These are phyloP conservation scores for Hypotaenidia okinawae DNA, from an alignment of 2,797 vertebrate genomes.

Conservation along the genomic window DNA sequence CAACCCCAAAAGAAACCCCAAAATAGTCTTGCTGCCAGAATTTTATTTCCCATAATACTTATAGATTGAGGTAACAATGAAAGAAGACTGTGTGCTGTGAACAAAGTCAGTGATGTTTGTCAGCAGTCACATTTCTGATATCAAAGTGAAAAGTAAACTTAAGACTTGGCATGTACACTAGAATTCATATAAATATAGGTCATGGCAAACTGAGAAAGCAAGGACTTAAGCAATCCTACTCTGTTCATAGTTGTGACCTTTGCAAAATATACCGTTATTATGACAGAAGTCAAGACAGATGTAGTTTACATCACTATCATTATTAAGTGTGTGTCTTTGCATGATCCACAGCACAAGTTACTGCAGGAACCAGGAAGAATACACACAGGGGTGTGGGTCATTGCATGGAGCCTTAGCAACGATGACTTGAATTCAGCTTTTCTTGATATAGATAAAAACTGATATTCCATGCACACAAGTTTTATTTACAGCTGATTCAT, in stretches of 20 bases:
- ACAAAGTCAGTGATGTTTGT: constrained; percentile 59
- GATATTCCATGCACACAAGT: constrained; percentile 78
- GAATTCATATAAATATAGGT: constrained; percentile 69
- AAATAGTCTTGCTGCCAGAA: constrained; percentile 79
- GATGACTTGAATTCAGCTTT: constrained; percentile 76
- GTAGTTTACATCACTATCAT: constrained; percentile 66
- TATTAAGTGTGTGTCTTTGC: constrained; percentile 76
- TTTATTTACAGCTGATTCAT: constrained; percentile 78
- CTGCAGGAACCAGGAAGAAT: constrained; percentile 79
- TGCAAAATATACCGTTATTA: constrained; percentile 60
- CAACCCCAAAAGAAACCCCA: constrained; percentile 28
- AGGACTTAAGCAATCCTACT: constrained; percentile 57
- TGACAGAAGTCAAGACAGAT: constrained; percentile 67
- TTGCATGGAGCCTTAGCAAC: constrained; percentile 73
- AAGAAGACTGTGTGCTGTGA: constrained; percentile 74
- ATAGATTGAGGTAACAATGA: constrained; percentile 80
- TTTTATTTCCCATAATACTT: constrained; percentile 78
- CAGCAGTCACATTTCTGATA: constrained; percentile 63
- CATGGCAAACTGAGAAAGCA: constrained; percentile 67
- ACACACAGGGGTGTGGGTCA: constrained; percentile 72
- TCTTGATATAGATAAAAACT: constrained; percentile 78
- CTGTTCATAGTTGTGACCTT: constrained; percentile 44
- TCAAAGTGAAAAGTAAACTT: constrained; percentile 66
- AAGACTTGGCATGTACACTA: constrained; percentile 66
- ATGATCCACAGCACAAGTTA: constrained; percentile 84